Conservation (phyloP, 2,113 vertebrate species). For the Toxotes jaculatrix region DNA sequence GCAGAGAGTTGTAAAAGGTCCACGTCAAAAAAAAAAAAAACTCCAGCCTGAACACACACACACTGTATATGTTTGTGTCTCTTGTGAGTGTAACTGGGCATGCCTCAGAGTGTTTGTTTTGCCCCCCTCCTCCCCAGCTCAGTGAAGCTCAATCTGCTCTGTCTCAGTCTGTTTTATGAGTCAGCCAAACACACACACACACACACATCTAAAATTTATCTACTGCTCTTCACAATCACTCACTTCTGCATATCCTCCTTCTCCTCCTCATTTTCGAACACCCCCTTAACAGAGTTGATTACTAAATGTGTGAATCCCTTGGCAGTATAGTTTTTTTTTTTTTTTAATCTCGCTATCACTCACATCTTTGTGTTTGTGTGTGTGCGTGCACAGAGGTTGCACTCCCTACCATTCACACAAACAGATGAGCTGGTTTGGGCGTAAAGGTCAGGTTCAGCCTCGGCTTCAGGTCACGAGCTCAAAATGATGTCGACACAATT, state of each 20-base stretch:
- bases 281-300: background rate
- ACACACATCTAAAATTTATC: slow-evolving; percentile 31
- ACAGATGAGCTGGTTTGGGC: slow-evolving; percentile 26
- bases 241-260: background rate
- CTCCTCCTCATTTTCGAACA: background rate
- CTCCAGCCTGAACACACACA: slow-evolving; percentile 46
- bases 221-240: background rate
- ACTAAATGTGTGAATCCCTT: background rate
- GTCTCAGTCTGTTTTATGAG: slow-evolving; percentile 69
- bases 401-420: slow-evolving; percentile 7
- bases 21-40: slow-evolving; percentile 23
- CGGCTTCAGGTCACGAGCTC: slow-evolving; percentile 51
- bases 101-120: slow-evolving; percentile 70
- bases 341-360: background rate
- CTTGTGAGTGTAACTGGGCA: slow-evolving; percentile 46
- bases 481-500: slow-evolving; percentile 55
- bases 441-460: slow-evolving; percentile 59
- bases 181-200: slow-evolving; percentile 50
- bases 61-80: slow-evolving; percentile 69
- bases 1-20: slow-evolving; percentile 48
- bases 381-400: background rate
- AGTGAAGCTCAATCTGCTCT: slow-evolving; percentile 74
- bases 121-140: slow-evolving; percentile 50
- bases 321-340: background rate
- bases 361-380: background rate